Conservation (phyloP, 1,140 invertebrate species). For the Drosophila hydei region DNA sequence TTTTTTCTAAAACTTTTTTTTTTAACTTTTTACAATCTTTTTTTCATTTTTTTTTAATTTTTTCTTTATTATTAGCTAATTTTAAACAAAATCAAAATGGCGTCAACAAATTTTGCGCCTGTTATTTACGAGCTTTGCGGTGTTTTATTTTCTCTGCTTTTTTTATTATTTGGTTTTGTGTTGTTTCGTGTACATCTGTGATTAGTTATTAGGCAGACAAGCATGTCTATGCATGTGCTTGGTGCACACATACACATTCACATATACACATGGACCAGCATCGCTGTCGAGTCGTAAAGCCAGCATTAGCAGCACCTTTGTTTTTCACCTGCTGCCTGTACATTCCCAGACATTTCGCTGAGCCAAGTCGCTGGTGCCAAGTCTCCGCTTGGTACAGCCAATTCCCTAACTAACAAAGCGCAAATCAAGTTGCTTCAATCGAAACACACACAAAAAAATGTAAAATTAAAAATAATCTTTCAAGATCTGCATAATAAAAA, state of each 20-base stretch:
- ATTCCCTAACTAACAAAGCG: constrained; percentile 5
- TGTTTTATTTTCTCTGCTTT: constrained; percentile 50
- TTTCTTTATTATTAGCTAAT: constrained; percentile 72
- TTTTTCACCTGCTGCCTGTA: constrained; percentile 51
- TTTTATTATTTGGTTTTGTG: constrained; percentile 19
- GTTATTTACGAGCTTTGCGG: constrained; percentile 54
- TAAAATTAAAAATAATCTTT: constrained; percentile 8
- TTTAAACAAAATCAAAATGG: constrained; percentile 71
- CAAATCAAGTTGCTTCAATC: background rate
- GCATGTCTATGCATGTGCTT: constrained; percentile 33
- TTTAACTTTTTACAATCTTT: no score
- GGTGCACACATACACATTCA: background rate
- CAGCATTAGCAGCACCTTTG: constrained; percentile 64
- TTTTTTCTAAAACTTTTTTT: constrained; percentile 8
- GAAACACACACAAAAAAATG: background rate
- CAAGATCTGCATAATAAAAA: constrained; percentile 29
- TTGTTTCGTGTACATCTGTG: constrained; percentile 41
- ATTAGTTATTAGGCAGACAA: constrained; percentile 49
- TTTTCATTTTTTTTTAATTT: constrained; percentile 26
- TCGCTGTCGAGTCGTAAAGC: constrained; percentile 37
- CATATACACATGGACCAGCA: constrained; percentile 35
- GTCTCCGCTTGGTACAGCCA: constrained; percentile 60
- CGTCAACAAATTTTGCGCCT: constrained; percentile 50
- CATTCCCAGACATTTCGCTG: constrained; percentile 66
- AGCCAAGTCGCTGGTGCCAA: constrained; percentile 59